Evolutionary conservation across 2,113 vertebrate genomes (phyloP).

Genomic region (Petaurus breviceps): DNA sequence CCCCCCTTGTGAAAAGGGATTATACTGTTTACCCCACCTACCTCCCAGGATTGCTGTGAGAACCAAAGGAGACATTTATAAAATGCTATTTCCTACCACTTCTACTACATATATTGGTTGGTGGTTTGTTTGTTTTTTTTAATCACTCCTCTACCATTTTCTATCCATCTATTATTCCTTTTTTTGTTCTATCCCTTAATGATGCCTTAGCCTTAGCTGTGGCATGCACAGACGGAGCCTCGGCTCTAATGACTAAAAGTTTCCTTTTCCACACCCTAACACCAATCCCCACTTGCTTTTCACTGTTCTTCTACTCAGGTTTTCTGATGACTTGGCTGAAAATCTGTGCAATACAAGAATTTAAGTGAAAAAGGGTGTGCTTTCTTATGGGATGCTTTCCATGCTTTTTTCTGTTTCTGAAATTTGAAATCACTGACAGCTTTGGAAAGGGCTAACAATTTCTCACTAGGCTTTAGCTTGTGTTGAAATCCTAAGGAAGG

Average conservation of each 20-base stretch:
- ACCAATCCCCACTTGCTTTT: conserved; percentile 12
- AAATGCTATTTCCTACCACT: background rate
- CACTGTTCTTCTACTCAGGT: conserved; percentile 16
- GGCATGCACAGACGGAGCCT: background rate
- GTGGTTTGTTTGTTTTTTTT: background rate
- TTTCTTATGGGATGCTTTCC: background rate
- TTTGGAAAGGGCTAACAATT: conserved; percentile 25
- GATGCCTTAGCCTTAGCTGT: conserved; percentile 48
- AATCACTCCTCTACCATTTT: background rate
- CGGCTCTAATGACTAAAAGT: conserved; percentile 44
- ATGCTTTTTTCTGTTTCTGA: conserved; percentile 3
- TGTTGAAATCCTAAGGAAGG: background rate
- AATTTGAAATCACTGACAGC: conserved; percentile 14
- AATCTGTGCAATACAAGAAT: conserved; percentile 50
- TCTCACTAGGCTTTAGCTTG: conserved; percentile 24
- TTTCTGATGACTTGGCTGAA: conserved; percentile 67
- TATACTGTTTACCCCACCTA: background rate
- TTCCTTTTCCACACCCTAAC: conserved; percentile 50
- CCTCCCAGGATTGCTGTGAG: background rate
- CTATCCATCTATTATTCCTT: background rate
- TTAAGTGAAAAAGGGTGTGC: background rate
- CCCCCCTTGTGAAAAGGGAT: background rate
- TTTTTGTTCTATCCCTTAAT: conserved; percentile 27
- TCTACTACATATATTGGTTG: background rate
- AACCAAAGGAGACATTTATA: background rate